phyloP scores from a whole-genome alignment of 2,797 vertebrate genomes.

The Pseudochirops cupreus region DNA sequence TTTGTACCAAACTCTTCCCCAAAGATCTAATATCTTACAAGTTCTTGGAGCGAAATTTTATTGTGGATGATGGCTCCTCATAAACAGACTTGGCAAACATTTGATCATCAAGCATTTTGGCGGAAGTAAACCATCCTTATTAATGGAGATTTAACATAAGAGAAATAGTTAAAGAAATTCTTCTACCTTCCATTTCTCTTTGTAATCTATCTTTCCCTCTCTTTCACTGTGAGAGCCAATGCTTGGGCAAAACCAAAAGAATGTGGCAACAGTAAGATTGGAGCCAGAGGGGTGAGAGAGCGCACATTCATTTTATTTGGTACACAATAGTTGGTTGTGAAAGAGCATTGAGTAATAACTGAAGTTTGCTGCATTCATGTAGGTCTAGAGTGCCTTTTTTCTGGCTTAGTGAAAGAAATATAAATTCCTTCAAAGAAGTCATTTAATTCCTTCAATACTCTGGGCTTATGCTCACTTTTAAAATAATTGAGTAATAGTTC shows the following conservation, averaged over 20 bases:
- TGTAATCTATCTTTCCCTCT: neutral
- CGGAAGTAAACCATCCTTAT: neutral
- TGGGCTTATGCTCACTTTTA: neutral
- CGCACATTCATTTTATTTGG: neutral
- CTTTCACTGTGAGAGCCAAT: neutral
- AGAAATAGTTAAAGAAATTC: neutral
- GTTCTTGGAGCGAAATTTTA: constrained; percentile 37
- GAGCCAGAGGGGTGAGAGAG: neutral
- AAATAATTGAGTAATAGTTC: neutral
- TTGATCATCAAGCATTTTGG: neutral
- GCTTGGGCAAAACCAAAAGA: neutral
- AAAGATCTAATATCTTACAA: constrained; percentile 15
- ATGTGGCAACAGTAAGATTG: accelerated
- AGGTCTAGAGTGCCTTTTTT: neutral
- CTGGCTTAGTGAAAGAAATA: neutral
- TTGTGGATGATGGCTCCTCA: constrained; percentile 29
- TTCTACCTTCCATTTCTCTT: neutral
- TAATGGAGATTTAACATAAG: neutral
- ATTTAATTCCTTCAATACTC: neutral
- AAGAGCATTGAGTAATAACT: neutral
- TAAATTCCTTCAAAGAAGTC: neutral
- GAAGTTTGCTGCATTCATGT: neutral
- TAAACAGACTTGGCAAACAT: constrained; percentile 9
- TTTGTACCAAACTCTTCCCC: constrained; percentile 19
- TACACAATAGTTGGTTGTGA: neutral